These are phyloP conservation scores for Drosophila lini DNA, from an alignment of 1,140 invertebrate species.

Conservation along the genomic window DNA sequence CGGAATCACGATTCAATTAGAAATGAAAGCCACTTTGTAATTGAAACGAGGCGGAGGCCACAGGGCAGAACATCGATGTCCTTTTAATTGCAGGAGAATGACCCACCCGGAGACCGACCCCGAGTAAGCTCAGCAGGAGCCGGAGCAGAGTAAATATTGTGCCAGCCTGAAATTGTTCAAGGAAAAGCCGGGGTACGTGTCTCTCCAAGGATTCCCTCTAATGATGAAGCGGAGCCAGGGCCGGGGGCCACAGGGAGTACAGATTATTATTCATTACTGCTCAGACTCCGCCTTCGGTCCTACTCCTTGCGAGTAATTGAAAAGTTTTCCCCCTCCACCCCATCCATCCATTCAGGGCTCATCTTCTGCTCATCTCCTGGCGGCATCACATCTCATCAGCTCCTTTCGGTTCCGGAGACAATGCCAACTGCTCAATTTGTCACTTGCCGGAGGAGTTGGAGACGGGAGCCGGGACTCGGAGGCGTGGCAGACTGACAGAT, in stretches of 20 bases:
- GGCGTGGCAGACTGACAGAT: constrained; percentile 57
- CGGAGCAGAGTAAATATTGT: constrained; percentile 36
- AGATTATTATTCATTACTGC: constrained; percentile 52
- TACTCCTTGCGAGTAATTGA: constrained; percentile 63
- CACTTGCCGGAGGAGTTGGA: constrained; percentile 24
- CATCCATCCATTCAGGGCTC: constrained; percentile 14
- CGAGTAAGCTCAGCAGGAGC: constrained; percentile 11
- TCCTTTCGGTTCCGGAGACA: constrained; percentile 42
- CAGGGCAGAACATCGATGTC: constrained; percentile 41
- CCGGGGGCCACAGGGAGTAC: neutral
- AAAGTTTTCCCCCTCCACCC: constrained; percentile 52
- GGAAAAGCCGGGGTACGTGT: constrained; percentile 36
- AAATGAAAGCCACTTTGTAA: constrained; percentile 73
- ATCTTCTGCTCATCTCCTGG: constrained; percentile 36
- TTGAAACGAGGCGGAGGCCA: constrained; percentile 57
- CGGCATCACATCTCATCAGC: constrained; percentile 39
- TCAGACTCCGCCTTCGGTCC: constrained; percentile 23
- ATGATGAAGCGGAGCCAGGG: constrained; percentile 23
- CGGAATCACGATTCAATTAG: constrained; percentile 65
- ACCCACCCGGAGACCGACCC: neutral
- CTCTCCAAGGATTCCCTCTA: constrained; percentile 28
- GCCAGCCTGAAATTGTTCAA: constrained; percentile 33
- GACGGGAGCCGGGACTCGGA: neutral
- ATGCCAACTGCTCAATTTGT: constrained; percentile 60
- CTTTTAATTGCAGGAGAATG: constrained; percentile 43